Evolutionary conservation across 2,113 vertebrate genomes (phyloP).

Genomic region (Sakesphorus luctuosus): DNA sequence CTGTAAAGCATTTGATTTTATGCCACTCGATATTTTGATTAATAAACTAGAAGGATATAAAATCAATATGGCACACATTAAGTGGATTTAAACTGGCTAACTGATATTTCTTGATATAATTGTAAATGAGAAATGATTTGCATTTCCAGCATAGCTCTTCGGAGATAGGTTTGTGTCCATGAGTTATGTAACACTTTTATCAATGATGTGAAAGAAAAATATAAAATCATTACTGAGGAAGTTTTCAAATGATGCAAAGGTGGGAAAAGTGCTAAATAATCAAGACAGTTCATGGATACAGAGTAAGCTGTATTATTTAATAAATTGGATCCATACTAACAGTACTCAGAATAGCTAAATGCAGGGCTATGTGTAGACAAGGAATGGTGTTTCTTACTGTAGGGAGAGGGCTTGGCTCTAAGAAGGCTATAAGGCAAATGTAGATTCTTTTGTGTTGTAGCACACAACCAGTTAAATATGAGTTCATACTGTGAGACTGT

Average conservation of each 20-base stretch:
- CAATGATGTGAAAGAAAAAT: slow-evolving; percentile 47
- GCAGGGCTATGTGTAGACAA: neutral
- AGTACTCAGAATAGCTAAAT: neutral
- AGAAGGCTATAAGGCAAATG: neutral
- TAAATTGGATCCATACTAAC: neutral
- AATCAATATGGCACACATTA: slow-evolving; percentile 59
- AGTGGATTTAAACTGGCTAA: slow-evolving; percentile 52
- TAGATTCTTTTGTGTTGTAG: neutral
- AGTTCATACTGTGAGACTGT: neutral
- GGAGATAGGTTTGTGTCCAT: neutral
- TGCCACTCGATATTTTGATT: slow-evolving; percentile 35
- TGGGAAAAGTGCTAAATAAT: slow-evolving; percentile 26
- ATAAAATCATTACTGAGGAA: slow-evolving; percentile 40
- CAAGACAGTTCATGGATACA: neutral
- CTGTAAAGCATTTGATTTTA: slow-evolving; percentile 37
- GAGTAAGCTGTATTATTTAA: slow-evolving; percentile 6
- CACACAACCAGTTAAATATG: neutral
- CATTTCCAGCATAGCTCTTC: slow-evolving; percentile 43
- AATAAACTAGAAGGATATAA: slow-evolving; percentile 60
- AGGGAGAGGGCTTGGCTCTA: neutral
- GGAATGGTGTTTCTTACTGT: neutral
- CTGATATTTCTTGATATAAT: slow-evolving; percentile 35
- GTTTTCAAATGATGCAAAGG: slow-evolving; percentile 9
- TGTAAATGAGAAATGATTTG: slow-evolving; percentile 59
- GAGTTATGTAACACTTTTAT: slow-evolving; percentile 18